phyloP scores from a whole-genome alignment of 1,140 invertebrate genomes.

The Octopus bimaculoides region DNA sequence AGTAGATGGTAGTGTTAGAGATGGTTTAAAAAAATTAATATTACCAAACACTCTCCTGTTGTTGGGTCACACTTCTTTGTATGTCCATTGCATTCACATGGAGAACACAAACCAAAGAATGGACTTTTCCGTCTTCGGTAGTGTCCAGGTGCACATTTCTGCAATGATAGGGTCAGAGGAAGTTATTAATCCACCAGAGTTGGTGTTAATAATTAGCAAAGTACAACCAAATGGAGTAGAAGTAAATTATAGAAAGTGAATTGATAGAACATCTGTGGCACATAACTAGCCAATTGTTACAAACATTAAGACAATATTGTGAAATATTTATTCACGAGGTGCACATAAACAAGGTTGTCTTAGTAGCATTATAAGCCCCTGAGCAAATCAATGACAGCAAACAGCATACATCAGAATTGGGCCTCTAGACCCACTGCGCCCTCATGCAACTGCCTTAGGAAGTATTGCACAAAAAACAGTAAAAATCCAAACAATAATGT shows the following conservation, averaged over 20 bases:
- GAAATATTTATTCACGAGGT: too few species aligned
- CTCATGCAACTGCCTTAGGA: too few species aligned
- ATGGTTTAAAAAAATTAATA: constrained; percentile 50
- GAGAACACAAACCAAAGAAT: constrained; percentile 69
- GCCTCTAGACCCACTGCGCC: too few species aligned
- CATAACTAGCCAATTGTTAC: neutral
- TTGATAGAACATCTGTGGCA: neutral
- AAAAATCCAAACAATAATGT: too few species aligned
- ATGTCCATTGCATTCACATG: constrained; percentile 90
- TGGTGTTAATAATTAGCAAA: too few species aligned
- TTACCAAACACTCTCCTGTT: constrained; percentile 85
- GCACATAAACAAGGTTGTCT: too few species aligned
- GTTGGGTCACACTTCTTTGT: constrained; percentile 85
- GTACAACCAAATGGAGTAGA: neutral
- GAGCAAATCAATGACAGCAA: too few species aligned
- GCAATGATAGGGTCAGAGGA: neutral
- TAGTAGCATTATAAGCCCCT: too few species aligned
- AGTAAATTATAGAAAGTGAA: neutral
- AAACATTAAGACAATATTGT: neutral
- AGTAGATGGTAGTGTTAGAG: too few species aligned
- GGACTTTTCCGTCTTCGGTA: constrained; percentile 67
- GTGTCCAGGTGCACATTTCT: constrained; percentile 69
- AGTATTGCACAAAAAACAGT: too few species aligned
- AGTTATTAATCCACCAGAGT: too few species aligned
- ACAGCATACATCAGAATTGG: too few species aligned